Conservation (phyloP, 2,113 vertebrate species). For the Clarias macrocephalus region DNA sequence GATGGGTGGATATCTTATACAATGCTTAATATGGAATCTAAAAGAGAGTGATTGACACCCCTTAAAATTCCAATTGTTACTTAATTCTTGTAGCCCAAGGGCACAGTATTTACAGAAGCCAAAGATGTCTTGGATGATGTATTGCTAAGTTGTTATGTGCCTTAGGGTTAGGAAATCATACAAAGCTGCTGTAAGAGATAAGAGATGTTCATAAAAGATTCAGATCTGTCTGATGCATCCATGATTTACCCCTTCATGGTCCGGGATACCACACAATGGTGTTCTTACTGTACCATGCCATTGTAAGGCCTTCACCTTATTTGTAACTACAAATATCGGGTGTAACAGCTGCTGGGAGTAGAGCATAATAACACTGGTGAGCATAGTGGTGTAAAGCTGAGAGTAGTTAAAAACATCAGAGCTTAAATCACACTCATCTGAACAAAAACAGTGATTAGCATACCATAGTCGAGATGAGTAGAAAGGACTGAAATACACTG, state of each 20-base stretch:
- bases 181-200: neutral
- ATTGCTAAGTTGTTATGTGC: neutral
- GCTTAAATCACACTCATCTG: neutral
- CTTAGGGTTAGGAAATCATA: neutral
- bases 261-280: neutral
- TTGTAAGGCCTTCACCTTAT: neutral
- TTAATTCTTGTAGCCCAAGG: neutral
- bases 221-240: neutral
- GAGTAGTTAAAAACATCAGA: constrained; percentile 14
- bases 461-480: neutral
- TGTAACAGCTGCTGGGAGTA: constrained; percentile 24
- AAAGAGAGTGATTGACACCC: neutral
- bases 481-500: neutral
- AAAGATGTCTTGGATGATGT: neutral
- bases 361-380: constrained; percentile 28
- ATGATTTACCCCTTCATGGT: constrained; percentile 24
- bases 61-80: neutral
- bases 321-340: constrained; percentile 2
- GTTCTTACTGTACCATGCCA: constrained; percentile 1
- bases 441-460: constrained; percentile 12
- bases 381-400: neutral
- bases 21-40: neutral
- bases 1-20: too few relatives aligned
- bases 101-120: neutral
- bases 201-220: neutral